Conservation (phyloP, 2,888 invertebrate species). For the Plutella xylostella region DNA sequence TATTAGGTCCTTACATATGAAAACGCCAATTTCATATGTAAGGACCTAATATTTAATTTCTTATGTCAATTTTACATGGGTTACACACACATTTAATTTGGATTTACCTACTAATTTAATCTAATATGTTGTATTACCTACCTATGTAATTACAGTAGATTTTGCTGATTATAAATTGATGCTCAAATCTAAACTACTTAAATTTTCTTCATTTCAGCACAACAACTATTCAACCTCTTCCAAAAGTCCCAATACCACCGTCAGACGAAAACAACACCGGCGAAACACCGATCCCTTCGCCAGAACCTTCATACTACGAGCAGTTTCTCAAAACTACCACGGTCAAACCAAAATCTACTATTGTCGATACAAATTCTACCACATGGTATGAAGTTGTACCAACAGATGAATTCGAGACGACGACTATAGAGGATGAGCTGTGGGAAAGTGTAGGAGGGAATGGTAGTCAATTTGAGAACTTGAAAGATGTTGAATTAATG, state of each 20-base stretch:
- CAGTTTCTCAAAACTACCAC: slow-evolving; percentile 60
- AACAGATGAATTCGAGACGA: slow-evolving; percentile 36
- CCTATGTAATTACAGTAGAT: too few species aligned
- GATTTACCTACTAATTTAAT: too few species aligned
- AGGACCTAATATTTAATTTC: too few species aligned
- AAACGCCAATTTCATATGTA: too few species aligned
- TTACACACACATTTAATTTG: too few species aligned
- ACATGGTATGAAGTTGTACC: slow-evolving; percentile 53
- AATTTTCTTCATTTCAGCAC: slow-evolving; percentile 24
- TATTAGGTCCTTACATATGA: too few species aligned
- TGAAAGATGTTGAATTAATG: slow-evolving; percentile 61
- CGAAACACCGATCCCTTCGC: slow-evolving; percentile 36
- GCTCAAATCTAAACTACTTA: not conserved
- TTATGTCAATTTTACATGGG: too few species aligned
- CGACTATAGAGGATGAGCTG: slow-evolving; percentile 48
- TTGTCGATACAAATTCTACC: slow-evolving; percentile 33
- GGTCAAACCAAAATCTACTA: slow-evolving; percentile 27
- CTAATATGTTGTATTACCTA: too few species aligned
- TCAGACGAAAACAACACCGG: slow-evolving; percentile 18
- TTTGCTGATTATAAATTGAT: not conserved
- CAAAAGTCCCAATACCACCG: slow-evolving; percentile 19
- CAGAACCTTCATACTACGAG: slow-evolving; percentile 50
- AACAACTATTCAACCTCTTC: slow-evolving; percentile 24
- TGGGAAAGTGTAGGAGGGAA: slow-evolving; percentile 53
- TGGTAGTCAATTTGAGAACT: slow-evolving; percentile 35